A percentile compares a stretch with the other conserved stretches of the same genome.
Evolutionary conservation across 1,140 invertebrate species (phyloP).

Genomic region (Cydia splendana): DNA sequence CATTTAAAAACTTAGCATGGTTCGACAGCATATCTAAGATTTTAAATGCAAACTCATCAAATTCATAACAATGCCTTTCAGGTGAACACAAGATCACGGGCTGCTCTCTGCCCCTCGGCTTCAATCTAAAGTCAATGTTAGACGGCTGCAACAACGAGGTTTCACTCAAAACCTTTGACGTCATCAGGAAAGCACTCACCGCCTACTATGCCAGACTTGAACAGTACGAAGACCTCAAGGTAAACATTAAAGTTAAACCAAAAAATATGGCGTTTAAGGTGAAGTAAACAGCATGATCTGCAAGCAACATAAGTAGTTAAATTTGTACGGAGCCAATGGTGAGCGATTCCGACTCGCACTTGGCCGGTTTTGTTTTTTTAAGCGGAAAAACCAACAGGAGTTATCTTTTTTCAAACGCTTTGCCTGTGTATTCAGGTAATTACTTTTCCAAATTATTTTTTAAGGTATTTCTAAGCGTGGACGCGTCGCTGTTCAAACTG

Average conservation of each 20-base stretch:
- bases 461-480: conserved; percentile 60
- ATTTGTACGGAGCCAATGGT: no score
- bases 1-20: no score
- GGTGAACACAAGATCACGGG: conserved; percentile 56
- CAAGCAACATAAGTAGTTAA: no score
- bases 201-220: conserved; percentile 65
- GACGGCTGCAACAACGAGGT: conserved; percentile 61
- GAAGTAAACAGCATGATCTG: no score
- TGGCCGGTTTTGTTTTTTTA: no score
- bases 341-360: no score
- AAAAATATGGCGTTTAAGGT: no score
- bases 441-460: conserved; percentile 25
- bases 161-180: conserved; percentile 56
- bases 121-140: conserved; percentile 59
- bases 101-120: conserved; percentile 62
- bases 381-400: no score
- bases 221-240: conserved; percentile 64
- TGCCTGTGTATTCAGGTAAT: not conserved
- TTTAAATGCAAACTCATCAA: no score
- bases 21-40: no score
- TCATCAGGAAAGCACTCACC: conserved; percentile 60
- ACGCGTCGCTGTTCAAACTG: conserved; percentile 60
- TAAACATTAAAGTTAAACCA: conserved; percentile 33
- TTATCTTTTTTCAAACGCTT: no score
- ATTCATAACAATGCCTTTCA: conserved; percentile 29